Percentiles rank a stretch among this genome's conserved stretches.
Evolutionary conservation across 2,113 vertebrate species (phyloP).

Genomic region (Choloepus hoffmanni): DNA sequence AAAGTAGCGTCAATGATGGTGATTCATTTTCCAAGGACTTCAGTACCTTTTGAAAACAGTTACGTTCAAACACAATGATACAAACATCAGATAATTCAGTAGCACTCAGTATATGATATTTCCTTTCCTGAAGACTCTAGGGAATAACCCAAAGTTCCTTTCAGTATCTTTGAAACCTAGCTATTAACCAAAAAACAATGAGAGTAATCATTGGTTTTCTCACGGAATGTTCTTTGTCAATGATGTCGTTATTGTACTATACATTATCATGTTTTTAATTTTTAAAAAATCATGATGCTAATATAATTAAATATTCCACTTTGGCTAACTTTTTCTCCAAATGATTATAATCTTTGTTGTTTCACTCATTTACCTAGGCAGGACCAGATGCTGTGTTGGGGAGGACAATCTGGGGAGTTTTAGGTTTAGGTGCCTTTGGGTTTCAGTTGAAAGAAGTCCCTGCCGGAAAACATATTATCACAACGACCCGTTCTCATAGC

Average conservation of each 20-base stretch:
- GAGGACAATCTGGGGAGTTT: constrained; percentile 96
- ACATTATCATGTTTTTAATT: neutral
- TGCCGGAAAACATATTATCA: constrained; percentile 91
- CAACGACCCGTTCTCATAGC: constrained; percentile 97
- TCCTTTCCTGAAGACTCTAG: neutral
- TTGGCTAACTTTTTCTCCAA: neutral
- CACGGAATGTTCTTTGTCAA: neutral
- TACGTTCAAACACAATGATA: neutral
- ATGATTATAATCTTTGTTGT: neutral
- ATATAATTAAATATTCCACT: neutral
- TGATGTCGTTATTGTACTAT: neutral
- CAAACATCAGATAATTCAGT: neutral
- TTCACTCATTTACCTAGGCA: constrained; percentile 83
- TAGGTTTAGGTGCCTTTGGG: constrained; percentile 95
- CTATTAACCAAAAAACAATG: neutral
- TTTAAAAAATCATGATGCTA: neutral
- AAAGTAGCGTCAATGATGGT: neutral
- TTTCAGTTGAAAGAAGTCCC: constrained; percentile 94
- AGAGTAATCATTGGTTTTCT: neutral
- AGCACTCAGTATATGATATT: neutral
- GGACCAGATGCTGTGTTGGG: constrained; percentile 90
- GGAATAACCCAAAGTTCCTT: neutral
- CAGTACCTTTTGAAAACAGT: neutral
- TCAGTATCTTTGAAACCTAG: neutral
- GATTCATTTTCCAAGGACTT: neutral